Base-by-base conservation (phyloP, 2,113 vertebrate genomes). In the Laticauda colubrina region DNA sequence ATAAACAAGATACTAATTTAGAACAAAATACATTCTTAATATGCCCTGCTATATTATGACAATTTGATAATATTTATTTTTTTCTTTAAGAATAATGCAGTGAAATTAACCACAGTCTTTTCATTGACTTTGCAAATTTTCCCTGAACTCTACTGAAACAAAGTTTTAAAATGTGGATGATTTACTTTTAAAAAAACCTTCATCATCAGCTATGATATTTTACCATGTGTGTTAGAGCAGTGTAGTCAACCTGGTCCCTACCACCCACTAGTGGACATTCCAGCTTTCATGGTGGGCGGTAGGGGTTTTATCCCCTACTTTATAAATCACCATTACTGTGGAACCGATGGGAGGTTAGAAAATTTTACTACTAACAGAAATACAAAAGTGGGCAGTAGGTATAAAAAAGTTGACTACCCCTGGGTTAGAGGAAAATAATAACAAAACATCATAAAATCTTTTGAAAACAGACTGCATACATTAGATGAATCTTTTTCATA, bases 31-130 rank as follows among this genome's bases (percentile, higher is more conserved):
- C 0, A 3, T 81, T 95, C 90, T 85, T 89, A 96, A 87, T 69
- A 43, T 34, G 29, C 91, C 86, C 1, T 8, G 51, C 11, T 57
- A 94, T 90, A 61, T 92, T 48, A 48, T 8, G 48, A n/a, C 92
- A n/a, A 55, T 94, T 91, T 87, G 64, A 89, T 45, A 24, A 10
- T 29, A 54, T 87, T 90, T 91, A 90, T 93, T 51, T 94, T 54
- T 61, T 29, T 85, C 93, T 94, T 5, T 39, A 81, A 69, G 21
- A 7, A n/a, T 6, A 85, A 61, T 59, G 75, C 24, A 86, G 5
- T 90, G 61, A 85, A 89, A 12, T 92, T 88, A 85, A 29, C 86
- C 34, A 48, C 48, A 92, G 90, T 61, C 6, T 92, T 61, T 86
- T 54, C 59, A 87, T 26, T 91, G 81, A 29, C 2, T 93, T 91